Evolutionary conservation across 2,888 invertebrate species (phyloP), one percentile per base, ranked within the genome.

Genomic region (Rhagophthalmus giganteus): DNA sequence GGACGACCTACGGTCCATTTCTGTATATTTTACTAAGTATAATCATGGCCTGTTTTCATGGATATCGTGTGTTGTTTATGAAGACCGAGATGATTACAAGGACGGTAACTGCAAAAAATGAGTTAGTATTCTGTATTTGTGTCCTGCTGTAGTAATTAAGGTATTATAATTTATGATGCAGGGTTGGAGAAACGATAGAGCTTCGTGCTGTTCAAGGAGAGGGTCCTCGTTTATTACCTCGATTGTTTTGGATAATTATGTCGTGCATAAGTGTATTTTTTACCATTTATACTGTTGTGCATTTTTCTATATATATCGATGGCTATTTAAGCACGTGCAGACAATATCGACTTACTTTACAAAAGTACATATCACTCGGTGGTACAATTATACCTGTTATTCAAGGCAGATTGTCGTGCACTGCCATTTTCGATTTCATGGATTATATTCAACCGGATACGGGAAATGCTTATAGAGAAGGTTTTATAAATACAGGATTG

Each of bases 361-460:
- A 87, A 26, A 81, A 81, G 69, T 79, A 76, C 55, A 65, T 82
- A 1, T 73, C 74, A 41, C 76, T 81, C 6, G 71, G 78, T 26
- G 84, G 84, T 8, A 81, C 81, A 44, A 78, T 81, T 24, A 78
- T 81, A 4, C 78, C 79, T 1, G 81, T 80, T 1, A 81, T 87
- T 56, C 81, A 84, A 64, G 78, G 80, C 50, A 81, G 90, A 7
- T 73, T 91, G 1, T 76, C 81, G 0, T 91, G 91, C 67, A 83
- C 84, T 48, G 84, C 88, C 0, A 81, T 90, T 37, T 85, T 83
- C 61, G 91, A 91, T 74, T 90, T 87, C 69, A 88, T 91, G 88
- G 91, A 91, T 69, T 91, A 87, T 63, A 75, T 90, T 50, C 86
- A 88, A 52, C 84, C 86, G 38, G 85, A 86, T 60, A 71, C 73